Percentiles rank a stretch among this genome's conserved stretches.
phyloP scores from a whole-genome alignment of 2,797 vertebrate species.

The Rhincodon typus region DNA sequence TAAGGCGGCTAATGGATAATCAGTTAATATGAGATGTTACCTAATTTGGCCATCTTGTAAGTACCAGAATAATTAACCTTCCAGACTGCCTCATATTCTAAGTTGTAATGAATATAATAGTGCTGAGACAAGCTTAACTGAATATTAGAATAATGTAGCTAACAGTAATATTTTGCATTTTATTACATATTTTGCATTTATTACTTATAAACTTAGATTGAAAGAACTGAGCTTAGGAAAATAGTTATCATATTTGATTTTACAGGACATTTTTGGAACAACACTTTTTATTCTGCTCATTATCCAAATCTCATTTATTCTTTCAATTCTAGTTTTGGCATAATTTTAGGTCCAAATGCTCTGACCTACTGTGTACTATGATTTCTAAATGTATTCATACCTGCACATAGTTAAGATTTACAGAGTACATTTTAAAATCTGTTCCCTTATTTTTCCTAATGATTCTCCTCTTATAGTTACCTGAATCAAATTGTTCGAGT shows the following conservation, averaged over 20 bases:
- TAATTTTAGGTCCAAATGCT: not conserved
- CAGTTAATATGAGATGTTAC: not conserved
- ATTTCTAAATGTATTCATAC: not conserved
- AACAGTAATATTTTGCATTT: not conserved
- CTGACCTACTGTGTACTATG: not conserved
- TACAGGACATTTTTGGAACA: not conserved
- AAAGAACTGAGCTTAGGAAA: not conserved
- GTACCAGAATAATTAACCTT: not conserved
- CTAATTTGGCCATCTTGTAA: slow-evolving; percentile 1
- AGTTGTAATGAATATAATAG: not conserved
- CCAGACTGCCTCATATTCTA: not conserved
- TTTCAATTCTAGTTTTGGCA: not conserved
- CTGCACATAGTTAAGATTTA: not conserved
- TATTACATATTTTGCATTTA: too few relatives aligned
- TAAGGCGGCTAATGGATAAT: slow-evolving; percentile 6
- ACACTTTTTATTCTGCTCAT: not conserved
- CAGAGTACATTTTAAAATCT: not conserved
- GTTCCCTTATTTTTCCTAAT: not conserved
- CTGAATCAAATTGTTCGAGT: too few relatives aligned
- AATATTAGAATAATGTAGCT: not conserved
- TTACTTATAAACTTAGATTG: not conserved
- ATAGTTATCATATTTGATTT: not conserved
- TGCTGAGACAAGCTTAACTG: not conserved
- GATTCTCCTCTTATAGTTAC: too few relatives aligned
- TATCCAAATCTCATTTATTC: not conserved